Percentiles rank a stretch among this genome's conserved stretches.
phyloP scores from a whole-genome alignment of 1,140 invertebrate genomes.

The Coboldia fuscipes region DNA sequence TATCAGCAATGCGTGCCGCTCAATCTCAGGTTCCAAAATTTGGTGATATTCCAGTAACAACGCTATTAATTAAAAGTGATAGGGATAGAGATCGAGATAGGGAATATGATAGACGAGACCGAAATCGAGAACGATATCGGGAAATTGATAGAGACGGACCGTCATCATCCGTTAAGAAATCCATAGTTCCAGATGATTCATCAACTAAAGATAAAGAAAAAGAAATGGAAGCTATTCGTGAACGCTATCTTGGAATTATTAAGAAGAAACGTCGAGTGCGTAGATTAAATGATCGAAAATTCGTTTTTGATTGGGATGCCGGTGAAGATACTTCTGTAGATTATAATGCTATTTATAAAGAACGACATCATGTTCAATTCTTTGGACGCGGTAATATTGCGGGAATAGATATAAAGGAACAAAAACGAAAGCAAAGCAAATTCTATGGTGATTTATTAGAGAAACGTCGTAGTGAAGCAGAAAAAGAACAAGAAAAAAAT shows the following conservation, averaged over 20 bases:
- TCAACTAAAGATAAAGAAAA: conserved; percentile 73
- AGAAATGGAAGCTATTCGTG: conserved; percentile 81
- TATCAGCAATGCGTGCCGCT: conserved; percentile 33
- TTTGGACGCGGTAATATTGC: conserved; percentile 95
- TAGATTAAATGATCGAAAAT: conserved; percentile 92
- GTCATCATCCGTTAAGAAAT: too few species aligned
- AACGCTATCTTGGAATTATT: conserved; percentile 82
- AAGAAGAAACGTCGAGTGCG: conserved; percentile 87
- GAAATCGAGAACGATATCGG: conserved; percentile 17
- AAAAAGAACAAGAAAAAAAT: conserved; percentile 94
- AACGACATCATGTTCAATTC: conserved; percentile 89
- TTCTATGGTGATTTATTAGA: conserved; percentile 96
- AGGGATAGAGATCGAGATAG: conserved; percentile 20
- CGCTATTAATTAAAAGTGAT: conserved; percentile 14
- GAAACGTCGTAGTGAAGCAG: conserved; percentile 82
- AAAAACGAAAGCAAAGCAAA: conserved; percentile 93
- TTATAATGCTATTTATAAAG: conserved; percentile 94
- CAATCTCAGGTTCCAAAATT: conserved; percentile 4
- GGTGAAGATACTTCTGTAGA: conserved; percentile 95
- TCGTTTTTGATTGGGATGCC: conserved; percentile 99
- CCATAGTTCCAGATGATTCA: conserved; percentile 32
- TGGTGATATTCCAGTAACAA: conserved; percentile 3
- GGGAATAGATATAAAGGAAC: conserved; percentile 91
- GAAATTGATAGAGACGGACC: conserved; percentile 20
- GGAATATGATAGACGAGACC: conserved; percentile 8